Percentiles rank a stretch among this genome's conserved stretches.
Conservation (phyloP, 2,888 invertebrate species). For the Sipha maydis region DNA sequence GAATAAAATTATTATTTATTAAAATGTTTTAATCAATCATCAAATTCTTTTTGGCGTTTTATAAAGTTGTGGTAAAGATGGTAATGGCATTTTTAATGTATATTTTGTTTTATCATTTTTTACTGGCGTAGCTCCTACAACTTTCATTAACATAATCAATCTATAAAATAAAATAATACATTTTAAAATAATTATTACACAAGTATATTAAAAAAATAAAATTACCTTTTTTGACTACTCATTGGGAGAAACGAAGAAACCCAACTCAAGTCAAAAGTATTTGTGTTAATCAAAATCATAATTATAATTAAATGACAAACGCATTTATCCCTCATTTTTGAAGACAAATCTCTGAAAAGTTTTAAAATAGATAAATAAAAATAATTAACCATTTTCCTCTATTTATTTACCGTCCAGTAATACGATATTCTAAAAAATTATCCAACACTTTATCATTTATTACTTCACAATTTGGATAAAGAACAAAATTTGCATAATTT, state of each 20-base stretch:
- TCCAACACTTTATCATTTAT: slow-evolving; percentile 47
- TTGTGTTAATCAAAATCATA: slow-evolving; percentile 30
- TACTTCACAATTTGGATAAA: slow-evolving; percentile 33
- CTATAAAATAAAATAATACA: slow-evolving; percentile 8
- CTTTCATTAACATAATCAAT: slow-evolving; percentile 16
- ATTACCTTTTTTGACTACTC: slow-evolving; percentile 46
- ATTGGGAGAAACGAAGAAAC: slow-evolving; percentile 23
- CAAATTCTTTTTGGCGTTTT: slow-evolving; percentile 6
- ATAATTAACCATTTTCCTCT: neutral
- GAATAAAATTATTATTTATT: neutral
- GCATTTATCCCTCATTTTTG: slow-evolving; percentile 54
- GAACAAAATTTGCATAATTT: neutral
- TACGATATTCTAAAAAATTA: slow-evolving; percentile 38
- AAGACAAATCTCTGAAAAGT: slow-evolving; percentile 43
- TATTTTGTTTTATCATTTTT: slow-evolving; percentile 43
- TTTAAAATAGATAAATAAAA: neutral
- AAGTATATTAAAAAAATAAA: neutral
- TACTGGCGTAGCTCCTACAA: slow-evolving; percentile 11
- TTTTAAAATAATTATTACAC: neutral
- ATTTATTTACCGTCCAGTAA: slow-evolving; percentile 30
- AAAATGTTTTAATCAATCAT: neutral
- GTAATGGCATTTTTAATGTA: slow-evolving; percentile 32
- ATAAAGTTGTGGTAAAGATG: neutral
- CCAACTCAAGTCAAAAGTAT: slow-evolving; percentile 24
- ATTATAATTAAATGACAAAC: slow-evolving; percentile 53